Percentiles rank a stretch among this genome's conserved stretches.
Evolutionary conservation across 2,888 invertebrate species (phyloP).

Genomic region (Mylabris sibirica): DNA sequence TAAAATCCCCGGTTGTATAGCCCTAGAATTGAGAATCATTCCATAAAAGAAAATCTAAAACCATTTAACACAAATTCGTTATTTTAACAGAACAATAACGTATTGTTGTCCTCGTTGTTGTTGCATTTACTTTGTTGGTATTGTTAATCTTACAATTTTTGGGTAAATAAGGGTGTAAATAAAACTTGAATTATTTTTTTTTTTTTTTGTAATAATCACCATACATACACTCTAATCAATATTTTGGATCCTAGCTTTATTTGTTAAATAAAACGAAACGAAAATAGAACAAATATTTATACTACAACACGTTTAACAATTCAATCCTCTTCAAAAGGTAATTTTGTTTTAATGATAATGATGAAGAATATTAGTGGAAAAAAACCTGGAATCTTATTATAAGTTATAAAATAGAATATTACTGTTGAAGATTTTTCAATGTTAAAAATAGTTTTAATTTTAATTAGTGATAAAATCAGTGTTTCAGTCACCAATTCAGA

Average conservation of each 20-base stretch:
- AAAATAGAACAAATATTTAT: too few relatives aligned
- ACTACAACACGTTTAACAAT: too few relatives aligned
- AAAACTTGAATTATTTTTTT: too few relatives aligned
- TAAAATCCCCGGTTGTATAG: not conserved
- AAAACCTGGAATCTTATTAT: too few relatives aligned
- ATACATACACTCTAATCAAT: not conserved
- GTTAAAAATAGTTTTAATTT: not conserved
- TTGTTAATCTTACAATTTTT: not conserved
- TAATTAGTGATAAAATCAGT: not conserved
- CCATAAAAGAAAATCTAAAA: not conserved
- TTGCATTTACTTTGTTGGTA: not conserved
- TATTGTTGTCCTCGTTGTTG: constrained; percentile 2
- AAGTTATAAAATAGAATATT: too few relatives aligned
- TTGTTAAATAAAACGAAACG: too few relatives aligned
- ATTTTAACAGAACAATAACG: constrained; percentile 4
- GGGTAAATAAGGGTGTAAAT: not conserved
- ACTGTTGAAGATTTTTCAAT: too few relatives aligned
- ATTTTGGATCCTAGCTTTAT: not conserved
- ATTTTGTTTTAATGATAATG: too few relatives aligned
- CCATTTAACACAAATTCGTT: constrained; percentile 2
- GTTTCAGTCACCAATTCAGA: not conserved
- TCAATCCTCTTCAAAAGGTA: too few relatives aligned
- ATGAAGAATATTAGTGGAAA: too few relatives aligned
- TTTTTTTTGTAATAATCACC: not conserved
- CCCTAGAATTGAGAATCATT: not conserved